Conservation (phyloP, 2,797 vertebrate genomes). For the Leuciscus waleckii region DNA sequence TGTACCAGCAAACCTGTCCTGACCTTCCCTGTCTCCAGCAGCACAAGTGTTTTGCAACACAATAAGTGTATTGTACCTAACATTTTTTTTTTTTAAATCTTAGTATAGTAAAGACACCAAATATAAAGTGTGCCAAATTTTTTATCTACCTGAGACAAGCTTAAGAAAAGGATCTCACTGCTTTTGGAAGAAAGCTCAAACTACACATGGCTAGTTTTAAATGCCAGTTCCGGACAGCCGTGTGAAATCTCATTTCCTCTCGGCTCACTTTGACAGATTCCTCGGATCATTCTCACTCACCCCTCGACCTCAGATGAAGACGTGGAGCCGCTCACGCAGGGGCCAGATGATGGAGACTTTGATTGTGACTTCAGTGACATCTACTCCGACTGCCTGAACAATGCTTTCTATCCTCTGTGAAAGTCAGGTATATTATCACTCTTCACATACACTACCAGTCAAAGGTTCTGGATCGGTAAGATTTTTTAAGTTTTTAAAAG, state of each 20-base stretch:
- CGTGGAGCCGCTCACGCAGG: conserved; percentile 76
- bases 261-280: conserved; percentile 75
- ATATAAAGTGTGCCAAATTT: background rate
- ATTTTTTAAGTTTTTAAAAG: no score
- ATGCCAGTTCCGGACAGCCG: background rate
- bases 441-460: no score
- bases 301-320: conserved; percentile 89
- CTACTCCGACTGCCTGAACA: conserved; percentile 72
- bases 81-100: background rate
- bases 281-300: conserved; percentile 85
- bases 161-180: background rate
- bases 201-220: background rate
- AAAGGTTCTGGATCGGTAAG: no score
- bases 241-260: background rate
- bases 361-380: conserved; percentile 65
- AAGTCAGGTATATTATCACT: background rate
- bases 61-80: background rate
- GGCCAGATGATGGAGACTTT: conserved; percentile 63
- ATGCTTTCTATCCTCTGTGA: conserved; percentile 77
- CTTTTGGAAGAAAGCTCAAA: background rate
- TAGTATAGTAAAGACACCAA: background rate
- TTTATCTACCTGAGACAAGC: background rate
- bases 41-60: background rate
- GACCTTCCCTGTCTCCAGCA: no score
- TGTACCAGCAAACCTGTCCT: background rate